Base-by-base conservation (phyloP, 2,113 vertebrate species). In the Sigmodon hispidus region DNA sequence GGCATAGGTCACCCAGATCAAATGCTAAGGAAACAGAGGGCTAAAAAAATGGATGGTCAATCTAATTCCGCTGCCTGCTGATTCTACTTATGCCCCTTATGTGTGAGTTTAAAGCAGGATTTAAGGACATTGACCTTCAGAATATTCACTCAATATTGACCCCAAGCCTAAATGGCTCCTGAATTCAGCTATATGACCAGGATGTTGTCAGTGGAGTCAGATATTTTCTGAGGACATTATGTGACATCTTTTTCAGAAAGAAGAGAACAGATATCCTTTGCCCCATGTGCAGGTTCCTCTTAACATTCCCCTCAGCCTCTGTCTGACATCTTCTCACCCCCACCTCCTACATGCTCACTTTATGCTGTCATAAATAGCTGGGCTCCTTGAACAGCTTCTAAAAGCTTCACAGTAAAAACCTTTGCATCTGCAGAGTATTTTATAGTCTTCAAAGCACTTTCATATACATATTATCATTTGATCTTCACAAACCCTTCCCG, bases 391-490 rank as follows among this genome's bases (percentile, higher is more conserved):
- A 95, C 63, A 72, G 89, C 90, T 95, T 95, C 94, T 91, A 80
- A 93, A 93, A 69, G 93, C 52, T 90, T 89, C 81, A 87, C 84
- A 31, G 87, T 84, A 93, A 81, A 84, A 94, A 92, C 84, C 65
- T 93, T 95, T 96, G 93, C 89, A 77, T 92, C 91, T 92, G 59
- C 34, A 40, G 45, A 86, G 61, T 70, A 91, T 84, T 95, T 95
- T 55, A 92, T 72, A 93, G 24, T 87, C 94, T 96, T 96, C 97
- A 97, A 96, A 97, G 95, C 52, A 67, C 79, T 96, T 96, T 79
- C 94, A 87, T 87, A 73, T 94, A 90, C 69, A 70, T 95, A 91
- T 93, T 88, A 55, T 77, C 70, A 52, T 96, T 95, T 96, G 94
- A 97, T 97, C 95, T 87, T 95, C 63, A 93, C 73, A 91, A 85